Conservation (phyloP, 2,888 invertebrate species). For the Drosophila pseudotalamancana region DNA sequence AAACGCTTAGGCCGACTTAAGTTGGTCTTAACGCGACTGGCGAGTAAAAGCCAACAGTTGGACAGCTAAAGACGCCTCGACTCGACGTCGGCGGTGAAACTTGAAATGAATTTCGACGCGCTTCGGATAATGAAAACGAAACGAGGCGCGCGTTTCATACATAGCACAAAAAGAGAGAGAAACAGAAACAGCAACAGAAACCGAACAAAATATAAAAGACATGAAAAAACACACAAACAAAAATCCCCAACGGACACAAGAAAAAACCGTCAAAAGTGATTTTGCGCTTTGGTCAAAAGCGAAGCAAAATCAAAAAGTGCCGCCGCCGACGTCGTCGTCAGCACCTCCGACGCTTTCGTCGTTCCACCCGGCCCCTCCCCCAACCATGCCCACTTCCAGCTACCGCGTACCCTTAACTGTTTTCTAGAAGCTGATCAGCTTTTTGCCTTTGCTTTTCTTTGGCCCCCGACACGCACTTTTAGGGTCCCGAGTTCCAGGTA, state of each 20-base stretch:
- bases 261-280: slow-evolving; percentile 82
- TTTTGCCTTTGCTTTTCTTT: slow-evolving; percentile 32
- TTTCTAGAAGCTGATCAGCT: slow-evolving; percentile 58
- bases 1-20: slow-evolving; percentile 78
- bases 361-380: not conserved
- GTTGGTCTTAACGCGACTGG: slow-evolving; percentile 71
- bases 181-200: slow-evolving; percentile 14
- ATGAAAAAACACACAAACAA: not conserved
- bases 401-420: slow-evolving; percentile 61
- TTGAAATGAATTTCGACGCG: slow-evolving; percentile 75
- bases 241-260: slow-evolving; percentile 56
- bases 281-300: slow-evolving; percentile 75
- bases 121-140: slow-evolving; percentile 78
- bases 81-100: slow-evolving; percentile 67
- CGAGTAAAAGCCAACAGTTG: slow-evolving; percentile 74
- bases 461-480: slow-evolving; percentile 60
- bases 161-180: slow-evolving; percentile 10
- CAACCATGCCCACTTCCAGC: slow-evolving; percentile 2
- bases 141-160: slow-evolving; percentile 69
- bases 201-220: slow-evolving; percentile 6
- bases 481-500: slow-evolving; percentile 41
- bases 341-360: slow-evolving; percentile 50
- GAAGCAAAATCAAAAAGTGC: slow-evolving; percentile 70
- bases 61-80: slow-evolving; percentile 71
- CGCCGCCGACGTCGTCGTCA: slow-evolving; percentile 56